These are phyloP conservation scores for Syngnathoides biaculeatus DNA, from an alignment of 2,113 vertebrate genomes.

Conservation along the genomic window DNA sequence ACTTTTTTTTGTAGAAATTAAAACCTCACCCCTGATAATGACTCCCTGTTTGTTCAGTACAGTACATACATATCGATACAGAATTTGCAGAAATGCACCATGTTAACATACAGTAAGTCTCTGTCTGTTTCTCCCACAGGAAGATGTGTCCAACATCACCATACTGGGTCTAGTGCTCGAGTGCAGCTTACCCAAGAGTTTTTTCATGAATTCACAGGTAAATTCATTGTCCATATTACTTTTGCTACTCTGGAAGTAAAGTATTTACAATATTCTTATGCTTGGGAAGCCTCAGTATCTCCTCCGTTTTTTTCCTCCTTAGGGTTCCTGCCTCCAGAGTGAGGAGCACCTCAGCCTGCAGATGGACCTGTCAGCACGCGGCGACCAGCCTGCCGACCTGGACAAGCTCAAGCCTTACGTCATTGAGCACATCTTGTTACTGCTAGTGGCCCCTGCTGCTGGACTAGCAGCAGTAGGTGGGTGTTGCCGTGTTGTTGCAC, in stretches of 20 bases:
- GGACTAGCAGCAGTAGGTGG: conserved; percentile 47
- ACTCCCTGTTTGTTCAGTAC: too few relatives aligned
- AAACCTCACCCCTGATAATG: too few relatives aligned
- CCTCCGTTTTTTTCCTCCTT: conserved; percentile 21
- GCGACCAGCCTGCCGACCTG: conserved; percentile 81
- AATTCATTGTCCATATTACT: neutral
- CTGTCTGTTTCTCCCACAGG: conserved; percentile 64
- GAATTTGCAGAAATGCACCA: neutral
- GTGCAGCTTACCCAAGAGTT: conserved; percentile 82
- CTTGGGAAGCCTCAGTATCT: neutral
- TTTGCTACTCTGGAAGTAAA: neutral
- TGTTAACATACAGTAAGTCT: neutral
- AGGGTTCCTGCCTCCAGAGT: conserved; percentile 82
- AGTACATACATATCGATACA: too few relatives aligned
- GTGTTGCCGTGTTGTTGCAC: conserved; percentile 8
- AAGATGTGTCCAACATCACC: conserved; percentile 85
- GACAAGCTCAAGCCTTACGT: conserved; percentile 90
- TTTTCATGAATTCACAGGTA: conserved; percentile 83
- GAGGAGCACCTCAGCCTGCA: conserved; percentile 80
- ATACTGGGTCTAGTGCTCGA: conserved; percentile 86
- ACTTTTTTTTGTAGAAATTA: too few relatives aligned
- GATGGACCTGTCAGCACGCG: conserved; percentile 84
- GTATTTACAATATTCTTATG: neutral
- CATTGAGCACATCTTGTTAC: conserved; percentile 90
- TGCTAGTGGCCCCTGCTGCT: conserved; percentile 77